Percentiles rank a stretch among this genome's conserved stretches.
Evolutionary conservation across 2,888 invertebrate genomes (phyloP).

Genomic region (Drosophila putrida): DNA sequence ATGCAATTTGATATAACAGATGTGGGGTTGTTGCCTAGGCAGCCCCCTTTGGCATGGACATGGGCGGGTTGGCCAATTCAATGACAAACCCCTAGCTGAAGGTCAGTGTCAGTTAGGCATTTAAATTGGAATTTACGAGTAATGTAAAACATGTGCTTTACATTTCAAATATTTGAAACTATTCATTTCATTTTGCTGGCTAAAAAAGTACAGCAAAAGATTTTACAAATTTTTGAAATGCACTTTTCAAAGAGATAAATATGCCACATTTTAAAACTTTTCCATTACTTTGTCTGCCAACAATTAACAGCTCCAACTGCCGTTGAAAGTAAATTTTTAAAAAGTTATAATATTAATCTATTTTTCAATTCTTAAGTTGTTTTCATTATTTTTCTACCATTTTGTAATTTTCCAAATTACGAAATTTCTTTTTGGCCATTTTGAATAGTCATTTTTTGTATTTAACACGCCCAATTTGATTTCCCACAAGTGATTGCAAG

Average conservation of each 20-base stretch:
- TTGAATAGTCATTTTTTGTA: background rate
- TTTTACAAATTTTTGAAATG: background rate
- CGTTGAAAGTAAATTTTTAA: background rate
- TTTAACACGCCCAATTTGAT: background rate
- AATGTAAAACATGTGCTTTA: constrained; percentile 8
- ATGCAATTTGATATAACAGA: constrained; percentile 23
- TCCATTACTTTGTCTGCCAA: background rate
- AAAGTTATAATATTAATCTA: background rate
- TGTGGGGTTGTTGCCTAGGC: constrained; percentile 16
- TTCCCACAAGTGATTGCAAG: background rate
- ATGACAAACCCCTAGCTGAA: constrained; percentile 22
- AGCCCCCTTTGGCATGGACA: constrained; percentile 7
- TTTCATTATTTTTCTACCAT: background rate
- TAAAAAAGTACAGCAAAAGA: background rate
- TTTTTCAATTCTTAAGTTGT: no score
- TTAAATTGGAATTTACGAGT: background rate
- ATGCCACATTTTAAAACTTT: no score
- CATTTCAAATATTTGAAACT: no score
- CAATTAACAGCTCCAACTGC: background rate
- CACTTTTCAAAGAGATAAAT: no score
- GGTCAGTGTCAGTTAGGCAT: constrained; percentile 27
- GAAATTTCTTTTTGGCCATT: background rate
- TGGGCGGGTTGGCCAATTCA: constrained; percentile 23
- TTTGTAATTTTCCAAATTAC: background rate
- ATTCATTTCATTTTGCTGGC: no score